These are phyloP conservation scores for Intellagama lesueurii DNA, from an alignment of 2,797 vertebrate species.

Conservation along the genomic window DNA sequence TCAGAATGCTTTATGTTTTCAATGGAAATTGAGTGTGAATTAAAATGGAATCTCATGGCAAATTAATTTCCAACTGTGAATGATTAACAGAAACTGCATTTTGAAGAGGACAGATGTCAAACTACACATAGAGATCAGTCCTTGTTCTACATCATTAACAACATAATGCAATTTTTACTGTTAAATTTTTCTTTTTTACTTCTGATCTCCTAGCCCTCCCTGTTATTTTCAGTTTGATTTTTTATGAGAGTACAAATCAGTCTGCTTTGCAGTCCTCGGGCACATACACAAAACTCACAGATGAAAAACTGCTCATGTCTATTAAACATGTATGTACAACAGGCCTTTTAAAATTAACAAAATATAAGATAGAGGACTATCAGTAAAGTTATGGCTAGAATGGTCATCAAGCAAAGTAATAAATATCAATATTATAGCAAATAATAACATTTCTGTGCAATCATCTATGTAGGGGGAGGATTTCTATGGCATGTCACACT, in stretches of 20 bases:
- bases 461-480: no score
- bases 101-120: neutral
- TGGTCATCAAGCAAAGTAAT: neutral
- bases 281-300: neutral
- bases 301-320: neutral
- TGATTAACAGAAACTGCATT: neutral
- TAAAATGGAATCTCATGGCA: neutral
- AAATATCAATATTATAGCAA: neutral
- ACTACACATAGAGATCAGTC: neutral
- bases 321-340: neutral
- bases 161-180: neutral
- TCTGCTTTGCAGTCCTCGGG: neutral
- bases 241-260: no score
- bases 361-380: neutral
- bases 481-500: no score
- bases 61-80: neutral
- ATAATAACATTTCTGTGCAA: neutral
- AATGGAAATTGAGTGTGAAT: neutral
- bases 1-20: conserved; percentile 1
- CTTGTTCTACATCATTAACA: neutral
- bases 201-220: neutral
- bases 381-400: neutral
- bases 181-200: neutral
- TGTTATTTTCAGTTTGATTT: no score
- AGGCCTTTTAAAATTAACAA: neutral